Percentiles rank a stretch among this genome's conserved stretches.
Conservation (phyloP, 2,113 vertebrate species). For the Leiothrix lutea region DNA sequence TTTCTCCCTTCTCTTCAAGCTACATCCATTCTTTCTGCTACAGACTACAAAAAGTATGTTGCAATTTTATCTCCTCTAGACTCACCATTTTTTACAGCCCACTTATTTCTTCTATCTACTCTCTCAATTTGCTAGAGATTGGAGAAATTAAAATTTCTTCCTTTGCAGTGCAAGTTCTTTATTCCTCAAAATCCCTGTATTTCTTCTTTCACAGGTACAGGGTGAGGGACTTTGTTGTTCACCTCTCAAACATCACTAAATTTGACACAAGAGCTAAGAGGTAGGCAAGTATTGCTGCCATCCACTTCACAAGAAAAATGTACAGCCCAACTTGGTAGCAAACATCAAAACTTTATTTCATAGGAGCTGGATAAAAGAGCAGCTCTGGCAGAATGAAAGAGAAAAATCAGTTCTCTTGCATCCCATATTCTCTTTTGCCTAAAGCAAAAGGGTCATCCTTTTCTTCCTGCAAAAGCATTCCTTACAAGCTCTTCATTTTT, state of each 20-base stretch:
- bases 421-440: neutral
- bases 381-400: neutral
- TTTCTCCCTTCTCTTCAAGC: neutral
- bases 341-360: neutral
- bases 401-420: neutral
- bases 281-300: conserved; percentile 3
- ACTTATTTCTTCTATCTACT: neutral
- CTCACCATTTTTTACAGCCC: neutral
- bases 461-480: neutral
- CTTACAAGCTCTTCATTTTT: neutral
- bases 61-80: neutral
- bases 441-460: neutral
- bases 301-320: neutral
- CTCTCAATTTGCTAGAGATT: neutral
- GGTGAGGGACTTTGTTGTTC: conserved; percentile 26
- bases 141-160: neutral
- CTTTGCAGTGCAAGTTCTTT: neutral
- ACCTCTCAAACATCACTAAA: neutral
- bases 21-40: neutral
- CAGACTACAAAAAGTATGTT: neutral
- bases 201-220: conserved; percentile 27
- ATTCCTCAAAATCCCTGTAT: neutral
- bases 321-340: neutral
- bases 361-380: neutral
- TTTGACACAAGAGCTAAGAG: neutral